Conservation (phyloP, 2,888 invertebrate species). For the Magallana nippona region DNA sequence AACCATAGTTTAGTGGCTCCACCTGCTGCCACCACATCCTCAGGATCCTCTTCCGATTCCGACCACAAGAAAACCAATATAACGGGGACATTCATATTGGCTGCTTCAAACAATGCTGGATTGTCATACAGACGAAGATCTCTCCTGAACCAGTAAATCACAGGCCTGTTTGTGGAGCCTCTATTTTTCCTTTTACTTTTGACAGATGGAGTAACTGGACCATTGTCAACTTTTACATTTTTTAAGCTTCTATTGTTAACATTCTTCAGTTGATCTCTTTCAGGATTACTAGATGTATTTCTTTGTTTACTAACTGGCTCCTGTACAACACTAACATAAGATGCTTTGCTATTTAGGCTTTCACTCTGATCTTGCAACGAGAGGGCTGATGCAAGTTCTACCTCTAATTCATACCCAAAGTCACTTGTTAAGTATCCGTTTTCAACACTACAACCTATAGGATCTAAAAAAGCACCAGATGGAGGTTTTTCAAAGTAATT, state of each 20-base stretch:
- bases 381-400: constrained; percentile 58
- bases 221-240: too few relatives aligned
- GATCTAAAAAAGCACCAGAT: constrained; percentile 47
- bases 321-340: too few relatives aligned
- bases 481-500: constrained; percentile 54
- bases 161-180: constrained; percentile 52
- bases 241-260: too few relatives aligned
- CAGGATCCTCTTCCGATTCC: constrained; percentile 60
- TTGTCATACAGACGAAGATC: constrained; percentile 65
- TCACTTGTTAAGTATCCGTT: constrained; percentile 60
- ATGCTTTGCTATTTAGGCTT: background rate
- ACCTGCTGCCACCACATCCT: constrained; percentile 60
- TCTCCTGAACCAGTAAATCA: constrained; percentile 63
- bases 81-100: constrained; percentile 55
- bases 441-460: constrained; percentile 56
- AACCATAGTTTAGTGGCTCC: constrained; percentile 68
- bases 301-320: too few relatives aligned
- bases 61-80: constrained; percentile 62
- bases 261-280: background rate
- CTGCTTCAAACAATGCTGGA: constrained; percentile 61
- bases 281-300: background rate
- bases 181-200: constrained; percentile 53
- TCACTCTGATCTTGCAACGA: constrained; percentile 42
- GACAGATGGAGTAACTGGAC: too few relatives aligned
- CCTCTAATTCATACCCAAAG: constrained; percentile 58